Evolutionary conservation across 2,797 vertebrate species (phyloP), one percentile per base, ranked within the genome.

Genomic region (Cyprinella venusta): DNA sequence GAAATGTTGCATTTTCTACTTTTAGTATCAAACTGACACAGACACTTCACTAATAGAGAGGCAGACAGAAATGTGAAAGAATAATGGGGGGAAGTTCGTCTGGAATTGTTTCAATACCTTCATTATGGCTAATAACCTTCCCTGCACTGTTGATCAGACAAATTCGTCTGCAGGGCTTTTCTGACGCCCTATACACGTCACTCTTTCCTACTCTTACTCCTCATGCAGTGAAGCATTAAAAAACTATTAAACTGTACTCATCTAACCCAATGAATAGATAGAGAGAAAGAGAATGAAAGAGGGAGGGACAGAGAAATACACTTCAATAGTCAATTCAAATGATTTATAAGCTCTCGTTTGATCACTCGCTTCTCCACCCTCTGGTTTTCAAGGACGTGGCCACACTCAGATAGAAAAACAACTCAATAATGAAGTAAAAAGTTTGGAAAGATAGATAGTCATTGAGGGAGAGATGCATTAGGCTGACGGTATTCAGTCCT

Each of bases 71-170:
- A 45, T 21, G 9, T 64, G 21, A 68, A 30, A 85, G 38, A 76
- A 18, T 76, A 63, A 81, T 24, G 71, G 9, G 56, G 52, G 36
- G 12, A 71, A 76, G 85, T 79, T 86, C 72, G 83, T 81, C 56
- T 81, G 81, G 84, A 76, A 76, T 79, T 78, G 84, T 85, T 80
- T 83, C 74, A 80, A 16, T 67, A 69, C 76, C 82, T 89, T 89
- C 85, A 89, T 89, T 87, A 89, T 67, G 78, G 54, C 64, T 89
- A 89, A 87, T 87, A 85, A 85, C 83, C 83, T 87, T 86, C 80
- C 70, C 79, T 84, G 87, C 79, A 79, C 82, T 81, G 85, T 81
- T 87, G 88, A 86, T 81, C 84, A 85, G 69, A 86, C 74, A 80
- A 81, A 84, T 89, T 85, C 7, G 68, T 89, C 85, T 87, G 84